Conservation (phyloP, 2,888 invertebrate species). For the Tethea ocularis region DNA sequence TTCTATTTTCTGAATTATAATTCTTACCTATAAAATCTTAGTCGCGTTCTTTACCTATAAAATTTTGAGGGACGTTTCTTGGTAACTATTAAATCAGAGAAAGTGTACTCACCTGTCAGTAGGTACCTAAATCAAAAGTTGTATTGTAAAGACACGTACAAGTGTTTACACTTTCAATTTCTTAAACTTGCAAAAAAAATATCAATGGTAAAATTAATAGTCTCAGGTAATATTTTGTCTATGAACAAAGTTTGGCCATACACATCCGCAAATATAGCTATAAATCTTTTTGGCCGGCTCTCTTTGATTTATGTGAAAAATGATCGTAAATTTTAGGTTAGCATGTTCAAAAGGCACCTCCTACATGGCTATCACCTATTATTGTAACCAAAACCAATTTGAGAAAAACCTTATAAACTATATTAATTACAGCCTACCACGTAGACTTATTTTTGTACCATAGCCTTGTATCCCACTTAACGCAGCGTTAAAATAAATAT, state of each 20-base stretch:
- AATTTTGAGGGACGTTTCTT: not conserved
- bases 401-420: slow-evolving; percentile 28
- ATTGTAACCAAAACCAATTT: slow-evolving; percentile 44
- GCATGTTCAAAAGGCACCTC: slow-evolving; percentile 51
- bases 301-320: slow-evolving; percentile 84
- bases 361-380: slow-evolving; percentile 60
- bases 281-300: slow-evolving; percentile 76
- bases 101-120: not conserved
- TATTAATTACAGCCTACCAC: not conserved
- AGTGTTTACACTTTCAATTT: slow-evolving; percentile 61
- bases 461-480: not conserved
- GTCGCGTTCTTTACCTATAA: not conserved
- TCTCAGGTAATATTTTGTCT: slow-evolving; percentile 59
- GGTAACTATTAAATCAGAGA: not conserved
- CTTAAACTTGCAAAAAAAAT: slow-evolving; percentile 49
- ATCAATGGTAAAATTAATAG: slow-evolving; percentile 51
- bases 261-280: slow-evolving; percentile 63
- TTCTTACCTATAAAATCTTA: not conserved
- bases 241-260: slow-evolving; percentile 54
- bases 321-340: slow-evolving; percentile 82
- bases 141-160: not conserved
- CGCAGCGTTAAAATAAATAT: not conserved
- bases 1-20: not conserved
- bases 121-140: not conserved
- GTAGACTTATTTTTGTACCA: not conserved